Evolutionary conservation across 1,140 invertebrate genomes (phyloP).

Genomic region (Drosophila malerkotliana): DNA sequence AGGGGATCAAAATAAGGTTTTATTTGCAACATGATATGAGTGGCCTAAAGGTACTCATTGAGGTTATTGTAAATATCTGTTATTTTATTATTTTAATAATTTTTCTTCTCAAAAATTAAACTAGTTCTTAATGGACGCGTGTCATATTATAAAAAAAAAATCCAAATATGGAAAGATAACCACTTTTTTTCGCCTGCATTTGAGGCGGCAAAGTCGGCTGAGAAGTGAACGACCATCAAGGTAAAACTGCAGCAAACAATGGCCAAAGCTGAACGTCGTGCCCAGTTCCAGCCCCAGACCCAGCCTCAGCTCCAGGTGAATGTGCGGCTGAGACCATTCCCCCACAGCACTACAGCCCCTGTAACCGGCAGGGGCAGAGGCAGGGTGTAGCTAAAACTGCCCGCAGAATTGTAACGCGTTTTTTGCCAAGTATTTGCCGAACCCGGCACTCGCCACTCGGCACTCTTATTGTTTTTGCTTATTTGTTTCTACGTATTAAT

Average conservation of each 20-base stretch:
- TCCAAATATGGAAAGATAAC: not conserved
- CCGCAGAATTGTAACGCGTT: slow-evolving; percentile 81
- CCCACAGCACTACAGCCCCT: slow-evolving; percentile 18
- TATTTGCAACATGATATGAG: not conserved
- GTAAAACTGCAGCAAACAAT: slow-evolving; percentile 77
- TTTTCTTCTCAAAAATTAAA: too few species aligned
- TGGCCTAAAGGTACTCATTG: too few species aligned
- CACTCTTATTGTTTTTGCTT: slow-evolving; percentile 80
- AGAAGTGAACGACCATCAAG: slow-evolving; percentile 80
- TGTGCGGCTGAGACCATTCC: slow-evolving; percentile 58
- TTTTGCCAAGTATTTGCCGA: slow-evolving; percentile 38
- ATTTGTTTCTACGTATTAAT: slow-evolving; percentile 82
- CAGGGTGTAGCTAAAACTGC: slow-evolving; percentile 56
- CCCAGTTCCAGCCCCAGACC: slow-evolving; percentile 43
- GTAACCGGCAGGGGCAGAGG: not conserved
- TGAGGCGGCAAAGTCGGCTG: slow-evolving; percentile 12
- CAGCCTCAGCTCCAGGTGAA: slow-evolving; percentile 68
- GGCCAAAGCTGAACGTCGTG: slow-evolving; percentile 71
- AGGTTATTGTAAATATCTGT: too few species aligned
- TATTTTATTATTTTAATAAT: too few species aligned
- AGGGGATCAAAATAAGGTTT: not conserved
- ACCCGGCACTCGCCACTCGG: slow-evolving; percentile 36
- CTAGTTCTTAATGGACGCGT: too few species aligned
- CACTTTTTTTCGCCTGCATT: slow-evolving; percentile 1
- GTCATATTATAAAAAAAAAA: not conserved